These are phyloP conservation scores for Actenoides lindsayi DNA, from an alignment of 2,113 vertebrate genomes.

Conservation along the genomic window DNA sequence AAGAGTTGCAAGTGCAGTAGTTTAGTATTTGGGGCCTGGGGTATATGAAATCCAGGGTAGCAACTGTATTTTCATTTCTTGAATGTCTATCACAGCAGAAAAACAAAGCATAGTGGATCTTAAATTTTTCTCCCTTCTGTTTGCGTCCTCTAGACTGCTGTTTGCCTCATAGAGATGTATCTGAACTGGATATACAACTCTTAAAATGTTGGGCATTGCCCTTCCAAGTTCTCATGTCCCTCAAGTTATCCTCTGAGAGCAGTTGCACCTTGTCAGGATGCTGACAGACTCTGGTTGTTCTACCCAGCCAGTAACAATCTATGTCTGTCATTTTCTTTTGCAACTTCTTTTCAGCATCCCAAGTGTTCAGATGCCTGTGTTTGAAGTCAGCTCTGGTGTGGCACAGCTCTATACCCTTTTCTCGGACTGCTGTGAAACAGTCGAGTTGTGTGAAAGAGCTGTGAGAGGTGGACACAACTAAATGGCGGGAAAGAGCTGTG, in stretches of 20 bases:
- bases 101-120: neutral
- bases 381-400: neutral
- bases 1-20: neutral
- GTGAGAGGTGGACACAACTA: neutral
- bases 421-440: neutral
- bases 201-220: neutral
- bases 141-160: neutral
- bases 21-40: neutral
- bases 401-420: neutral
- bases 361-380: neutral
- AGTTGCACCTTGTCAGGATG: neutral
- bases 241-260: neutral
- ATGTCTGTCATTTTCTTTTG: neutral
- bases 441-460: neutral
- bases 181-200: neutral
- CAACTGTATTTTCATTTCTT: neutral
- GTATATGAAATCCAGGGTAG: neutral
- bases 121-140: neutral
- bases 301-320: neutral
- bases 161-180: neutral
- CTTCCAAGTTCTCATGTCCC: neutral
- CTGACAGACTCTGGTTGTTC: neutral
- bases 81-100: neutral
- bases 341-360: neutral
- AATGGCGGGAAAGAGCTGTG: neutral